Evolutionary conservation across 2,113 vertebrate genomes (phyloP), one percentile per base, ranked within the genome.

Genomic region (Pteropus alecto): DNA sequence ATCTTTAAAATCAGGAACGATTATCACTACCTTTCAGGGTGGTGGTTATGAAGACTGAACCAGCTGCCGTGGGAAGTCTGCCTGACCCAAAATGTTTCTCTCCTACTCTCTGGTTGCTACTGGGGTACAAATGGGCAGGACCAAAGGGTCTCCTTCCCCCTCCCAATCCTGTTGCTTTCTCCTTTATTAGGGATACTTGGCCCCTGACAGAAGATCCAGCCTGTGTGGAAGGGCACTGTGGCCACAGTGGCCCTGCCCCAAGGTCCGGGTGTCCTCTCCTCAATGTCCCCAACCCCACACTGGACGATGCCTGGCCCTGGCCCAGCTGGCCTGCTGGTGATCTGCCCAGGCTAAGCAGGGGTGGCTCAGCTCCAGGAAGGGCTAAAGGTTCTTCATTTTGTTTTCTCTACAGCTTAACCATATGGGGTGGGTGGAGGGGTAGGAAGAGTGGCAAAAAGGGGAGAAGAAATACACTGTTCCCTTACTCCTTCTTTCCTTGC

Each of bases 321-420:
- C 41, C 77, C 77, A 78, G 68, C 48, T 82, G 85, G 35, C 63
- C 24, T 82, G 46, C 76, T 95, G 84, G 70, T 87, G 87, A 73
- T 67, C 58, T n/a, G 13, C 87, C 51, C 43, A 7, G 56, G 54
- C 33, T 87, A 19, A 67, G 54, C 60, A 51, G 4, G 30, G n/a
- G 18, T 43, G 46, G 51, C 83, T 92, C 46, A 51, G n/a, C 70
- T 90, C 95, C 82, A 79, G 63, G 58, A 82, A 90, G 68, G 38
- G 71, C 89, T 86, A 88, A 95, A 95, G 21, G 38, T 74, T 94
- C 93, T 87, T 94, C 71, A 76, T 88, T 96, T 76, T 84, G 54
- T 90, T 93, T 94, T 51, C 67, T 86, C 38, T 94, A 65, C 61
- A 54, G 86, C 30, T 90, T 73, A 95, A 87, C 56, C 74, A 91